These are phyloP conservation scores for Heterodera schachtii DNA, from an alignment of 1,140 invertebrate species.

Conservation along the genomic window DNA sequence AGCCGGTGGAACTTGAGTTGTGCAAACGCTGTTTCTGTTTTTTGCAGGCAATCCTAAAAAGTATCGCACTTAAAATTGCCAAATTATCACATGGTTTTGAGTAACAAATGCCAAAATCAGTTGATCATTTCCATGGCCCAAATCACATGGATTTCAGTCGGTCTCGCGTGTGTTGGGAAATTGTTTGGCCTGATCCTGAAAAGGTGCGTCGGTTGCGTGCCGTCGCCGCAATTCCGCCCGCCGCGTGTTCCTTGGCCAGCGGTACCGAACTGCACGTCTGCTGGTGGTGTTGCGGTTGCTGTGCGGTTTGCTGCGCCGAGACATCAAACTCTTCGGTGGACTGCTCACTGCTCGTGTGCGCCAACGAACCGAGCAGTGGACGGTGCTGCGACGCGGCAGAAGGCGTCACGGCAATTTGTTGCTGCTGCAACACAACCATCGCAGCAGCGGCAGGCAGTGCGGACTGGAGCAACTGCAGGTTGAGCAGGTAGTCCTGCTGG, in stretches of 20 bases:
- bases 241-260: constrained; percentile 14
- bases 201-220: constrained; percentile 49
- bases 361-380: constrained; percentile 28
- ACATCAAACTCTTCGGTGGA: constrained; percentile 34
- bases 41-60: constrained; percentile 54
- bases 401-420: constrained; percentile 14
- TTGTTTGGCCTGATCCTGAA: constrained; percentile 56
- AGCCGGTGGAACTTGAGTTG: constrained; percentile 43
- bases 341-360: constrained; percentile 44
- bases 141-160: constrained; percentile 54
- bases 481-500: constrained; percentile 49
- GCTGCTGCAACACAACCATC: constrained; percentile 25
- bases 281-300: constrained; percentile 31
- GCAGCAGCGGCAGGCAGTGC: constrained; percentile 23
- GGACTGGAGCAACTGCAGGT: constrained; percentile 43
- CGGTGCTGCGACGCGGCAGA: neutral
- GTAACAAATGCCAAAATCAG: too few species aligned
- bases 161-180: constrained; percentile 54
- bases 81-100: too few species aligned
- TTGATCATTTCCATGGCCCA: neutral
- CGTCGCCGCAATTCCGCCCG: constrained; percentile 11
- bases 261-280: constrained; percentile 27
- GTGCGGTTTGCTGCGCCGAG: constrained; percentile 4
- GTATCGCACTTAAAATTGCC: too few species aligned
- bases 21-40: constrained; percentile 54